Conservation (phyloP, 2,113 vertebrate genomes). For the Festucalex cinctus region DNA sequence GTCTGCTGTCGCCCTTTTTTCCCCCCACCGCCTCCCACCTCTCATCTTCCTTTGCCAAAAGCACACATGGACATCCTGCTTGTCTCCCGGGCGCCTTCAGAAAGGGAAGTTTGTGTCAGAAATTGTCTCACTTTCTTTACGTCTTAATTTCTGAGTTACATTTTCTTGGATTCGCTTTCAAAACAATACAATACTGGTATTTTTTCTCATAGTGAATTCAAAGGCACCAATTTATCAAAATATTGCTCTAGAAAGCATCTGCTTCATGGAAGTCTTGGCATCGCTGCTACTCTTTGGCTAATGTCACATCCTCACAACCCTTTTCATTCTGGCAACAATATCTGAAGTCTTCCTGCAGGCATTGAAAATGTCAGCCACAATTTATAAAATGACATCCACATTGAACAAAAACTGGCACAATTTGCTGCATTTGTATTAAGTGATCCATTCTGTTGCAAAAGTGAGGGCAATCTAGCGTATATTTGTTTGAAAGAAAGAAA, state of each 20-base stretch:
- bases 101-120: neutral
- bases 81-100: constrained; percentile 16
- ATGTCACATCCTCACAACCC: neutral
- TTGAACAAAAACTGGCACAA: neutral
- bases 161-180: neutral
- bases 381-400: neutral
- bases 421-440: neutral
- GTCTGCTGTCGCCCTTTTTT: constrained; percentile 1
- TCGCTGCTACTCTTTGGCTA: neutral
- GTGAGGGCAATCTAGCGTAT: neutral
- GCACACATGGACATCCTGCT: constrained; percentile 4
- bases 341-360: neutral
- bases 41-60: constrained; percentile 11
- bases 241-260: neutral
- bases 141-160: neutral
- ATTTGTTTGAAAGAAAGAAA: too few species aligned
- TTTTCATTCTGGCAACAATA: neutral
- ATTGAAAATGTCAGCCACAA: neutral
- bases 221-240: neutral
- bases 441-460: neutral
- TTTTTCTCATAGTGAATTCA: neutral
- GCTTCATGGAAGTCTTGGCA: neutral
- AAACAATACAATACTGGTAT: neutral
- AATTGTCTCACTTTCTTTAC: neutral
- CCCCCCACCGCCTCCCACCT: neutral